Evolutionary conservation across 2,888 invertebrate genomes (phyloP).

Genomic region (Spisula solida): DNA sequence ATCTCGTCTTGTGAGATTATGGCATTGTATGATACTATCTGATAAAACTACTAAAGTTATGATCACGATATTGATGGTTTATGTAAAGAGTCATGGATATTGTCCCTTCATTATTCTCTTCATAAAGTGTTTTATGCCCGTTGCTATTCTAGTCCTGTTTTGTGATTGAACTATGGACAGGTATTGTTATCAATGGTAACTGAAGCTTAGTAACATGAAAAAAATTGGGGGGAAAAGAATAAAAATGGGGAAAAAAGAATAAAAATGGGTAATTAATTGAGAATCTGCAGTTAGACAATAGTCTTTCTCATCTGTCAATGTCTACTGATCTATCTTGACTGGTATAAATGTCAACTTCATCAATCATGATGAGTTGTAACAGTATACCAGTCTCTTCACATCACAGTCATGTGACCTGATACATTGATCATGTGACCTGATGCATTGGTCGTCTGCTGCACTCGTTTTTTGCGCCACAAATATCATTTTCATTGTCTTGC

Average conservation of each 20-base stretch:
- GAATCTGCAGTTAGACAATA: conserved; percentile 32
- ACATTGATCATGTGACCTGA: neutral
- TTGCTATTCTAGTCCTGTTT: neutral
- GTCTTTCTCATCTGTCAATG: conserved; percentile 51
- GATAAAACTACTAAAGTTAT: neutral
- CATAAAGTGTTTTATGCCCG: neutral
- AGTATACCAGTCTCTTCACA: conserved; percentile 41
- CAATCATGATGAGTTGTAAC: conserved; percentile 46
- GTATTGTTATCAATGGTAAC: neutral
- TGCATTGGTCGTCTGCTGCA: neutral
- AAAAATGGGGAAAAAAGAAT: conserved; percentile 1
- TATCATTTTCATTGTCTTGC: neutral
- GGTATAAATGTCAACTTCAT: conserved; percentile 63
- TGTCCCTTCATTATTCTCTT: neutral
- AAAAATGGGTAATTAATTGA: conserved; percentile 21
- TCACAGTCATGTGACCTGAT: conserved; percentile 34
- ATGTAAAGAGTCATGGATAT: neutral
- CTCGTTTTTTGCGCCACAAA: neutral
- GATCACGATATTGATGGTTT: neutral
- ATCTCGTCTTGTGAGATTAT: neutral
- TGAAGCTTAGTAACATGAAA: conserved; percentile 3
- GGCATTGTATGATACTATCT: neutral
- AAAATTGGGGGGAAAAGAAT: neutral
- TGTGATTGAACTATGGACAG: conserved; percentile 9
- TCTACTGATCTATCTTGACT: conserved; percentile 60